Base-by-base conservation (phyloP, 2,113 vertebrate species). In the Nothocercus julius region DNA sequence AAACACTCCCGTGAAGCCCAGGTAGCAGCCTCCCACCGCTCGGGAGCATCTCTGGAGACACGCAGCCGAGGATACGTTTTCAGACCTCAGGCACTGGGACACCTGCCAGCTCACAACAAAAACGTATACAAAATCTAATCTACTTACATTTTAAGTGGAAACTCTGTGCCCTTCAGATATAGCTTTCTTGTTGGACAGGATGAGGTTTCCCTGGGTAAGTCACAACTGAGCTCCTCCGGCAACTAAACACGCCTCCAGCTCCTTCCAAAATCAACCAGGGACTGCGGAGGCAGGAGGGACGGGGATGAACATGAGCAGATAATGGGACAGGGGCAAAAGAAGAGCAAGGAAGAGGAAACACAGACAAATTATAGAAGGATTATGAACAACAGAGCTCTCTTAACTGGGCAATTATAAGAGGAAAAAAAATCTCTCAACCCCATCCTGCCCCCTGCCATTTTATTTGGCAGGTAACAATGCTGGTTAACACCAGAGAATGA, bases 81-180 rank as follows among this genome's bases (percentile, higher is more conserved):
- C 89, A 94, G 86, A 87, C 94, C 95, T 89, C 12, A 1, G 84
- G 96, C 90, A 34, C 88, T 89, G 92, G 86, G 93, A 82, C 59
- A 92, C 44, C 58, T 10, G 95, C 95, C 95, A 97, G 92, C 36
- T 92, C 90, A 96, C 83, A 96, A 96, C 95, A 97, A 96, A 96
- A 91, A 90, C 17, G 90, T 96, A 95, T 76, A 95, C 92, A 96
- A 87, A 96, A 96, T 94, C 88, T 96, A 92, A 96, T 94, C 95
- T 92, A 77, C 92, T 92, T 93, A 79, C 79, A 95, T 95, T 92
- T 74, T 85, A 83, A 90, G 92, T 82, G 92, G 90, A 96, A 96
- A 92, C 88, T 95, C 81, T 63, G 74, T 93, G 90, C 95, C 95
- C 86, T 96, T 87, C 87, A 95, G 96, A 82, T 89, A 92, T 47